Conservation (phyloP, 2,888 invertebrate genomes). For the Machimus rusticus region DNA sequence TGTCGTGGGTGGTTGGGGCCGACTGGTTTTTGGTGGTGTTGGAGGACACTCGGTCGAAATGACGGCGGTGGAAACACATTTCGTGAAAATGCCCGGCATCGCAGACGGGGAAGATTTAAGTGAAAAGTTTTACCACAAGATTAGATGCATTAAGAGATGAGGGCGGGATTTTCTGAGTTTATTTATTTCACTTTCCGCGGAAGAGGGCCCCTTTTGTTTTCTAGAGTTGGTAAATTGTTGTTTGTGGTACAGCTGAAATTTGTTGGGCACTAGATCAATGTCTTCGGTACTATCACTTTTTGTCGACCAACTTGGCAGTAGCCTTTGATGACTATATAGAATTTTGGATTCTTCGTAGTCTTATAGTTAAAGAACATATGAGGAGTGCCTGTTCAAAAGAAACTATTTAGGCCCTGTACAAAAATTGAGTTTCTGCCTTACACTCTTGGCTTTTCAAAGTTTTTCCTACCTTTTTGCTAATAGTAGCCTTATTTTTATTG, state of each 20-base stretch:
- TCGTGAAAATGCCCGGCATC: neutral
- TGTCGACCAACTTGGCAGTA: neutral
- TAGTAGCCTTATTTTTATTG: no score
- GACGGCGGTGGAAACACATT: neutral
- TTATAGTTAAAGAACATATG: no score
- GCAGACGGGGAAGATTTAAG: constrained; percentile 33
- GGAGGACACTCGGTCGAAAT: neutral
- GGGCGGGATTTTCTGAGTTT: neutral
- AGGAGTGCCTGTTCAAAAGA: no score
- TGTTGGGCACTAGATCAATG: neutral
- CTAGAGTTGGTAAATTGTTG: neutral
- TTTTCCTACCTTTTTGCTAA: no score
- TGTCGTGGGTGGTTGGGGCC: neutral
- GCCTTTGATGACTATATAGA: neutral
- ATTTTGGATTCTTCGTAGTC: no score
- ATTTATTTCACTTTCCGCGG: constrained; percentile 11
- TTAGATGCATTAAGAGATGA: constrained; percentile 26
- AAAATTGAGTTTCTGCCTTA: no score
- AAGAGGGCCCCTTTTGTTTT: neutral
- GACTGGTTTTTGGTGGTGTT: neutral
- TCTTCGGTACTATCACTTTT: neutral
- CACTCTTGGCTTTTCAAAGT: no score
- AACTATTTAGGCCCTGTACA: no score
- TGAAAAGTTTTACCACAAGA: constrained; percentile 36
- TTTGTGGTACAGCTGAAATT: neutral